Evolutionary conservation across 1,140 invertebrate genomes (phyloP).

Genomic region (Rhopalosiphum padi): DNA sequence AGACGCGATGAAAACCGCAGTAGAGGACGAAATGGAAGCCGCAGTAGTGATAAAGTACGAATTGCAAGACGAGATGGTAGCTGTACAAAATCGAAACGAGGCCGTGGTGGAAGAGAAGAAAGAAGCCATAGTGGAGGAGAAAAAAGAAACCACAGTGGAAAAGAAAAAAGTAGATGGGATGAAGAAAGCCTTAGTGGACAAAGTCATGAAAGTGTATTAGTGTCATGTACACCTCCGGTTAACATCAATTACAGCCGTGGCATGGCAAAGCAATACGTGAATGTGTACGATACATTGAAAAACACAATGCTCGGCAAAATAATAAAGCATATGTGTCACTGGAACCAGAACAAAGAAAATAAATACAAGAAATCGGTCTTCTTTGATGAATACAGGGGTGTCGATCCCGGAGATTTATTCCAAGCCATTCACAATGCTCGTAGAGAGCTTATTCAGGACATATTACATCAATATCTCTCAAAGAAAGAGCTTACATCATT

Average conservation of each 20-base stretch:
- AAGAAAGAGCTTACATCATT: neutral
- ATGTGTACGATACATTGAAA: neutral
- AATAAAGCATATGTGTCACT: neutral
- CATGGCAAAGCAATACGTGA: neutral
- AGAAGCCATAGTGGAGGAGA: neutral
- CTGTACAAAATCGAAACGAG: neutral
- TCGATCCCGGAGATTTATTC: rapidly evolving
- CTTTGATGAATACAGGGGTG: neutral
- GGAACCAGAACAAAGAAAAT: neutral
- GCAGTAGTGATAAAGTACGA: neutral
- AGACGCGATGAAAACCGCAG: neutral
- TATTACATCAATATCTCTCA: neutral
- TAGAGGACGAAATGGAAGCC: neutral
- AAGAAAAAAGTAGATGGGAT: too few relatives aligned
- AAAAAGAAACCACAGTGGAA: too few relatives aligned
- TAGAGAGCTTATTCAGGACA: neutral
- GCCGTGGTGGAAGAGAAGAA: neutral
- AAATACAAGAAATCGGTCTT: neutral
- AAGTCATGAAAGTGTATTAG: neutral
- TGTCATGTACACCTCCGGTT: neutral
- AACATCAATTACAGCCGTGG: rapidly evolving
- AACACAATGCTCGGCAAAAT: neutral
- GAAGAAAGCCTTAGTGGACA: neutral
- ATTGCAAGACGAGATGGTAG: neutral
- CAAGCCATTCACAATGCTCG: neutral